Base-by-base conservation (phyloP, 2,113 vertebrate species). In the Albula goreensis region DNA sequence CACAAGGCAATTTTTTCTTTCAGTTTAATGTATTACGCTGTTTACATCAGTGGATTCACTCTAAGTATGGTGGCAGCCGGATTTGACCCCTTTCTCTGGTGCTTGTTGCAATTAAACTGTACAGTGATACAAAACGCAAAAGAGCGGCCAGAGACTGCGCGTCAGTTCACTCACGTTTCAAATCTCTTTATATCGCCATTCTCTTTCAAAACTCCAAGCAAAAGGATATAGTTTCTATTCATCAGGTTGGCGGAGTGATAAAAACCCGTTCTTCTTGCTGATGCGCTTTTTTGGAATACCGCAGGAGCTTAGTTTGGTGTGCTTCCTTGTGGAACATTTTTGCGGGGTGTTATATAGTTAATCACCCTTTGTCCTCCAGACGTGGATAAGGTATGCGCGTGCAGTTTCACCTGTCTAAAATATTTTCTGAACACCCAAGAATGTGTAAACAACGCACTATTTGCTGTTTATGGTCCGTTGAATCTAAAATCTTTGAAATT, bases 191-290 rank as follows among this genome's bases (percentile, higher is more conserved):
- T 13, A 25, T 31, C 4, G 31, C 8, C 22, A 13, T 6, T 70
- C 19, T 22, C 63, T 70, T 70, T 70, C 8, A 8, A 17, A 9
- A 22, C n/a, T 31, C 10, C 22, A 74, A 74, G n/a, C 2, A 31
- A 86, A 60, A 85, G 83, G 89, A 88, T 89, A 86, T 87, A 83
- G 89, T 89, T 87, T 84, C 0, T 49, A 80, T 81, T 80, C 87
- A 83, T 83, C 79, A 78, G 50, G 78, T 63, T 83, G 15, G 79
- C 53, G 79, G 51, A 80, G 25, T 31, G 9, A 2, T 78, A 86
- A 84, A 31, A 89, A 93, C 90, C 91, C 60, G 93, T 90, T 92
- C 82, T 77, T 87, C 91, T 83, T 87, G 90, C 89, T 88, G 50
- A 77, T 83, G 78, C 70, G 70, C 25, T 31, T 74, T 77, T 85